Evolutionary conservation across 1,140 invertebrate genomes (phyloP), one percentile per base, ranked within the genome.

Genomic region (Drosophila trapezifrons): DNA sequence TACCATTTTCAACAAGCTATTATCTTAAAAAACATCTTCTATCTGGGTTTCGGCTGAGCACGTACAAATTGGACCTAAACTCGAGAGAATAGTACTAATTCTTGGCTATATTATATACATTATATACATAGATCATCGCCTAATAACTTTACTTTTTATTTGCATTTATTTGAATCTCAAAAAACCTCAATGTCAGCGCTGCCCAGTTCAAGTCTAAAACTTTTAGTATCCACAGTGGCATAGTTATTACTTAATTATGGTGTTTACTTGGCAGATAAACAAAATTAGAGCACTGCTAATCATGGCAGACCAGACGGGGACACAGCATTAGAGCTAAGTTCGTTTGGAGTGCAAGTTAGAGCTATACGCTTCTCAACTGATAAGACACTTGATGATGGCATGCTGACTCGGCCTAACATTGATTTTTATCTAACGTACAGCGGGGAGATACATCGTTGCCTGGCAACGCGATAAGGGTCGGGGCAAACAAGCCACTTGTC

Each of bases 221-320:
- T 35, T 54, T 37, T 37, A 37, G 18, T 32, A 45, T 29, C 42
- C 18, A 47, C 37, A 60, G 73, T 80, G 62, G 46, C 55, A 32
- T 60, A 60, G 43, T 49, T 77, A 70, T 59, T 82, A 45, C 35
- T 59, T 74, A 71, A 77, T 76, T 76, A 58, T 62, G 47, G 10
- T 78, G 46, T 75, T 71, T 71, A 46, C 38, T 76, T 51, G 29
- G 25, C 35, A 52, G 80, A 77, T 84, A 84, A 69, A 47, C 52
- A 32, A 25, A 86, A 83, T 86, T 86, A 87, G 83, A 87, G 47
- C 67, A 77, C 43, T 63, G 83, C 63, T 86, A 83, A 78, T 51
- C 65, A 76, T 37, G n/a, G 54, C 35, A 37, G 46, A 57, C 46
- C 20, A 45, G 47, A 60, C 47, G 17, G 35, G 32, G 35, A 38